Conservation (phyloP, 2,888 invertebrate genomes). For the Tiliacea citrago region DNA sequence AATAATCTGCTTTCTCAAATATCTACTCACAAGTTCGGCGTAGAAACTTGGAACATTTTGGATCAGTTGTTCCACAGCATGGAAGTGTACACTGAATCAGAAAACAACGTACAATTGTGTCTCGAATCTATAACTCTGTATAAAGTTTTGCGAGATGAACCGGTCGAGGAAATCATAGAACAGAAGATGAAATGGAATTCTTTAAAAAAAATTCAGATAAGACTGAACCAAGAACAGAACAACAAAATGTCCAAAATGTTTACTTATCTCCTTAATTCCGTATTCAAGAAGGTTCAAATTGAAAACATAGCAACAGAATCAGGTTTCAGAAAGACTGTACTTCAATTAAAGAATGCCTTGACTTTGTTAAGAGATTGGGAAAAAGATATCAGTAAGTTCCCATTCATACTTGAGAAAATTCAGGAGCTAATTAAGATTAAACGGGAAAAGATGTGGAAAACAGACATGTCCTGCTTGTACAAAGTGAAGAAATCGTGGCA, state of each 20-base stretch:
- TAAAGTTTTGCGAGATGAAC: slow-evolving; percentile 56
- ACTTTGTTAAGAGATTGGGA: slow-evolving; percentile 76
- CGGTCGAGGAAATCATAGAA: slow-evolving; percentile 75
- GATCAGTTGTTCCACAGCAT: slow-evolving; percentile 80
- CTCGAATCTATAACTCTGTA: slow-evolving; percentile 76
- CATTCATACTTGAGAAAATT: slow-evolving; percentile 71
- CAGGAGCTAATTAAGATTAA: slow-evolving; percentile 72
- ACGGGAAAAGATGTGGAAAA: slow-evolving; percentile 66
- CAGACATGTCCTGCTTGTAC: slow-evolving; percentile 72
- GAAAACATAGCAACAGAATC: slow-evolving; percentile 63
- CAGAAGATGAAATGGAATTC: slow-evolving; percentile 53
- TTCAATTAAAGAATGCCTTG: slow-evolving; percentile 65
- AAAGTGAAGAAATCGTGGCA: slow-evolving; percentile 78
- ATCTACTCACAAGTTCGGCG: slow-evolving; percentile 69
- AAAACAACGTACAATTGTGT: slow-evolving; percentile 75
- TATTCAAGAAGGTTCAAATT: slow-evolving; percentile 18
- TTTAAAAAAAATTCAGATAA: slow-evolving; percentile 66
- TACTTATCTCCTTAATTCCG: slow-evolving; percentile 71
- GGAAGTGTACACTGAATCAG: slow-evolving; percentile 80
- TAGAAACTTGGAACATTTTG: slow-evolving; percentile 77
- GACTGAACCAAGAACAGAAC: slow-evolving; percentile 66
- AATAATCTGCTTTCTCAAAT: slow-evolving; percentile 72
- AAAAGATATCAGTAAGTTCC: slow-evolving; percentile 72
- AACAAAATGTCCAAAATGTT: slow-evolving; percentile 75
- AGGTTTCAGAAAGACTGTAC: slow-evolving; percentile 65